These are phyloP conservation scores for Struthidea cinerea DNA, from an alignment of 2,113 vertebrate species.

Conservation along the genomic window DNA sequence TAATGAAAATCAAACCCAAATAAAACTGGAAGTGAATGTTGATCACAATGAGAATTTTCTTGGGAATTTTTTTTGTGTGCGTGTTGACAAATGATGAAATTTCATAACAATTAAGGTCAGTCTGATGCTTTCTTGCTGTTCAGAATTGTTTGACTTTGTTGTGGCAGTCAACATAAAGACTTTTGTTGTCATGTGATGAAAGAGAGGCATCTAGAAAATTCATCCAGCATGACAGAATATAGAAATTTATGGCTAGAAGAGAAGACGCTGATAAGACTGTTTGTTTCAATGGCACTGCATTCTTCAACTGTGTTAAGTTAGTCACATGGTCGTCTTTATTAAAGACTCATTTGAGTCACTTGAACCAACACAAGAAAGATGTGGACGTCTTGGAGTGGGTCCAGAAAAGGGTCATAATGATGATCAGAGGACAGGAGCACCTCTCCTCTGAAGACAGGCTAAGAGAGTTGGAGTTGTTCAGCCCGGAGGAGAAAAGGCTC, in stretches of 20 bases:
- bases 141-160: neutral
- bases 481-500: neutral
- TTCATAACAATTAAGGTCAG: neutral
- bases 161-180: neutral
- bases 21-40: neutral
- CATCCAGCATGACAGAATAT: neutral
- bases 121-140: neutral
- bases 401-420: neutral
- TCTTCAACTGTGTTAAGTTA: neutral
- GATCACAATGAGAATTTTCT: neutral
- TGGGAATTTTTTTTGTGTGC: neutral
- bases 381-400: neutral
- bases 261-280: neutral
- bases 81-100: neutral
- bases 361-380: neutral
- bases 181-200: neutral
- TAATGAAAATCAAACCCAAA: neutral
- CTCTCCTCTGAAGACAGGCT: neutral
- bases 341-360: neutral
- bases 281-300: neutral
- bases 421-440: neutral
- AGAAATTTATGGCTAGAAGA: neutral
- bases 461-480: neutral
- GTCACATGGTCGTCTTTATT: neutral
- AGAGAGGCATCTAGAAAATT: neutral